Conservation (phyloP, 2,888 invertebrate genomes). For the Apeira syringaria region DNA sequence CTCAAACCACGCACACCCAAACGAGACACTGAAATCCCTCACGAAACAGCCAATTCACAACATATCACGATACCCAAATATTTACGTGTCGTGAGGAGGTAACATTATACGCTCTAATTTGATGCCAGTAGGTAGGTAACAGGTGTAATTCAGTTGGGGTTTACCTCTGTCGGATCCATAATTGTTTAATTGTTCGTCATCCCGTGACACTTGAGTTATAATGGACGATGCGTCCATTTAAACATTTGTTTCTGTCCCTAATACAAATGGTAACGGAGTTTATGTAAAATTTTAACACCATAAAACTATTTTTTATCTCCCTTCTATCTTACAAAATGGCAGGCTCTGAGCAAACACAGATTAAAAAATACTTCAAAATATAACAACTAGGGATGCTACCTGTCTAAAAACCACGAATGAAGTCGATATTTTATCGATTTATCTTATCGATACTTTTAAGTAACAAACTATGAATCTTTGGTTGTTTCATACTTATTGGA, state of each 20-base stretch:
- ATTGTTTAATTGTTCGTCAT: conserved; percentile 97
- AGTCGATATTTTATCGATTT: too few relatives aligned
- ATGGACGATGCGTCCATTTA: conserved; percentile 99
- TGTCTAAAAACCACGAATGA: too few relatives aligned
- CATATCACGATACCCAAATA: conserved; percentile 62
- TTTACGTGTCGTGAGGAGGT: conserved; percentile 66
- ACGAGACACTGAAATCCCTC: conserved; percentile 49
- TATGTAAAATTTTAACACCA: conserved; percentile 80
- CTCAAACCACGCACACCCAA: conserved; percentile 51
- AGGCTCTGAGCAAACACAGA: too few relatives aligned
- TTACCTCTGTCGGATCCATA: conserved; percentile 97
- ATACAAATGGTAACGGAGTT: conserved; percentile 78
- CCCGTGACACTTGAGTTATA: conserved; percentile 98
- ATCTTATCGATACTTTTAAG: too few relatives aligned
- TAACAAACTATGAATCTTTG: too few relatives aligned
- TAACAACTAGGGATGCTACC: conserved; percentile 58
- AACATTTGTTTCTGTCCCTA: conserved; percentile 82
- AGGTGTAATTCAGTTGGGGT: conserved; percentile 80
- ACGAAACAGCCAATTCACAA: conserved; percentile 43
- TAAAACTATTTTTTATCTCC: conserved; percentile 84
- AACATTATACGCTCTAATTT: conserved; percentile 80
- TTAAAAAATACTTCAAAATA: too few relatives aligned
- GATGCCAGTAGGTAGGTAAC: conserved; percentile 80
- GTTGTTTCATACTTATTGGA: too few relatives aligned
- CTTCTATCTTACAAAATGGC: conserved; percentile 84